phyloP scores from a whole-genome alignment of 2,113 vertebrate species.

The Odocoileus virginianus region DNA sequence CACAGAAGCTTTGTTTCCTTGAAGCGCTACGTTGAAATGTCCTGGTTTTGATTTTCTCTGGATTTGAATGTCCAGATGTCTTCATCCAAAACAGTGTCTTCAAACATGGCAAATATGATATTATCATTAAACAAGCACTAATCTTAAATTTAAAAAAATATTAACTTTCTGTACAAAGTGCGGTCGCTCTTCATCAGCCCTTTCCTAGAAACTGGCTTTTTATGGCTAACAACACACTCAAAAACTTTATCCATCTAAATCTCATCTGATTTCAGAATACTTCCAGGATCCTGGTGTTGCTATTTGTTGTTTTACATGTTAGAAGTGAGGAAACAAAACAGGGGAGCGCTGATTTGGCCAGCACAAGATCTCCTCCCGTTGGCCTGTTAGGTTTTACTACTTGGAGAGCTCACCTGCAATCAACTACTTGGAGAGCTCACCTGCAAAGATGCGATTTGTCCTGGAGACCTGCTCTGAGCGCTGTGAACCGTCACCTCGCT shows the following conservation, averaged over 20 bases:
- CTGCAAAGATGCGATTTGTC: not conserved
- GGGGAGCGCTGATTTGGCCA: not conserved
- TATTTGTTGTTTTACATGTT: accelerated
- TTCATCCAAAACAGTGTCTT: not conserved
- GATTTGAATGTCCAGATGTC: not conserved
- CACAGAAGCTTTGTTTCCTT: not conserved
- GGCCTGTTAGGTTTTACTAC: not conserved
- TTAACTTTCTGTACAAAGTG: not conserved
- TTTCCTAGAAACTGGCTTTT: not conserved
- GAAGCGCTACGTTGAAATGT: not conserved
- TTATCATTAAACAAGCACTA: not conserved
- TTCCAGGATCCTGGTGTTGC: not conserved
- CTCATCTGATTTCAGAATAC: not conserved
- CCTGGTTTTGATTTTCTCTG: not conserved
- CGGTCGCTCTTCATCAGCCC: not conserved
- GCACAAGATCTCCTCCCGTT: not conserved
- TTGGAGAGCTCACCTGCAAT: no score
- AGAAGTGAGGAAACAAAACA: not conserved
- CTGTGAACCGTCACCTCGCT: not conserved
- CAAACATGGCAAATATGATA: not conserved
- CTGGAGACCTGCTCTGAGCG: no score
- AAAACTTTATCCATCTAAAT: not conserved
- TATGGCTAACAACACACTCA: not conserved
- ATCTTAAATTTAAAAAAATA: not conserved
- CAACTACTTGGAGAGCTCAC: not conserved